These are phyloP conservation scores for Eremobia ochroleuca DNA, from an alignment of 2,888 invertebrate species.

Conservation along the genomic window DNA sequence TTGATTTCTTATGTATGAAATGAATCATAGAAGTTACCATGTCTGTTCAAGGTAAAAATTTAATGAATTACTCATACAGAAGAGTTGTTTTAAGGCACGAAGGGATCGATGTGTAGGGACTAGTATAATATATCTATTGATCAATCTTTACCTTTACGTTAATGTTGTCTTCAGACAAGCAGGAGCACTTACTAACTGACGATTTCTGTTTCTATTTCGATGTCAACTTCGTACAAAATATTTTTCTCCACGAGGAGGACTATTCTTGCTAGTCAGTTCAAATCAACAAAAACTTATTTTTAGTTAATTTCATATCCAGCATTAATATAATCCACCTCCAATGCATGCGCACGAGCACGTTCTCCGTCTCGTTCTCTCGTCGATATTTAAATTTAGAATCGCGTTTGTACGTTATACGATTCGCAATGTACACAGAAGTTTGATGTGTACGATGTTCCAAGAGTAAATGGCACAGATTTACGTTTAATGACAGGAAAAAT, in stretches of 20 bases:
- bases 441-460: conserved; percentile 67
- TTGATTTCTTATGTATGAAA: background rate
- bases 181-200: background rate
- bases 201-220: background rate
- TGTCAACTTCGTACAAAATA: background rate
- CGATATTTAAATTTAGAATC: conserved; percentile 89
- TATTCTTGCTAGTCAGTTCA: background rate
- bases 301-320: conserved; percentile 58
- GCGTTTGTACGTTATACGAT: conserved; percentile 80
- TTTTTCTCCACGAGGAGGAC: background rate
- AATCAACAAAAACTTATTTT: background rate
- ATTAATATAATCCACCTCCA: conserved; percentile 32
- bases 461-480: conserved; percentile 50
- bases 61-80: background rate
- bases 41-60: background rate
- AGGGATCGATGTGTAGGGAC: background rate
- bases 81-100: background rate
- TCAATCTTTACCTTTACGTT: background rate
- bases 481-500: conserved; percentile 11
- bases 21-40: background rate
- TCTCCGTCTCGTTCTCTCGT: conserved; percentile 82
- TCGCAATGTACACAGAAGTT: conserved; percentile 76
- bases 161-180: background rate
- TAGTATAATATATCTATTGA: background rate
- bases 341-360: conserved; percentile 75